phyloP scores from a whole-genome alignment of 2,797 vertebrate species.

The Ptychadena robeensis region DNA sequence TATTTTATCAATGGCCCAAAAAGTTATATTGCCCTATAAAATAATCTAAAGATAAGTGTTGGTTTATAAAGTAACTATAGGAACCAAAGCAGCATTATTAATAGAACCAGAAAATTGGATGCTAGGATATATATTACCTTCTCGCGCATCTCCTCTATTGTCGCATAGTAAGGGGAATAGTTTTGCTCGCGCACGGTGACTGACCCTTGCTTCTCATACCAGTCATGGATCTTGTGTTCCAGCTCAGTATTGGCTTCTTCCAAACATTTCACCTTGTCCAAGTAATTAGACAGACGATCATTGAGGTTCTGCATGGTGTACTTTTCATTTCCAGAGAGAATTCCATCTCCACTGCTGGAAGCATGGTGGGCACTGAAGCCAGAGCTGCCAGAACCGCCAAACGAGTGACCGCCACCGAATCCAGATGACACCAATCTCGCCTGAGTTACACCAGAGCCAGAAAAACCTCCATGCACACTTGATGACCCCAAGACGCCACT shows the following conservation, averaged over 20 bases:
- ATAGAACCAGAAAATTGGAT: no score
- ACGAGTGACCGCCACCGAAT: constrained; percentile 26
- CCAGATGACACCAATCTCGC: constrained; percentile 23
- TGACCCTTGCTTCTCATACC: constrained; percentile 71
- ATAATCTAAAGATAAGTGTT: no score
- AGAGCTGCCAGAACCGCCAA: constrained; percentile 22
- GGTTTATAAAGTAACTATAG: no score
- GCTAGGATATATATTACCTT: constrained; percentile 38
- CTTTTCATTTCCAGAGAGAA: constrained; percentile 71
- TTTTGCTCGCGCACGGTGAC: constrained; percentile 40
- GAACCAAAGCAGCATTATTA: no score
- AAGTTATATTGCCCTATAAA: no score
- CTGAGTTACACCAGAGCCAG: constrained; percentile 22
- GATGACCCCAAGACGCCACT: constrained; percentile 30
- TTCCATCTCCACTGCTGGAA: constrained; percentile 29
- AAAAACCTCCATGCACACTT: constrained; percentile 32
- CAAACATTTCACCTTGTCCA: constrained; percentile 80
- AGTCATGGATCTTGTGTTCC: constrained; percentile 77
- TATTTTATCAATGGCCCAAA: no score
- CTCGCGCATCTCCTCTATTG: constrained; percentile 47
- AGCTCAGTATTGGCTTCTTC: constrained; percentile 73
- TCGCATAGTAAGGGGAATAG: constrained; percentile 39
- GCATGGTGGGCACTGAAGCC: constrained; percentile 7
- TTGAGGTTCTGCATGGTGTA: constrained; percentile 85
- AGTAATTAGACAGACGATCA: constrained; percentile 79